These are phyloP conservation scores for Kryphioiulus occultus DNA, from an alignment of 2,888 invertebrate species.

Conservation along the genomic window DNA sequence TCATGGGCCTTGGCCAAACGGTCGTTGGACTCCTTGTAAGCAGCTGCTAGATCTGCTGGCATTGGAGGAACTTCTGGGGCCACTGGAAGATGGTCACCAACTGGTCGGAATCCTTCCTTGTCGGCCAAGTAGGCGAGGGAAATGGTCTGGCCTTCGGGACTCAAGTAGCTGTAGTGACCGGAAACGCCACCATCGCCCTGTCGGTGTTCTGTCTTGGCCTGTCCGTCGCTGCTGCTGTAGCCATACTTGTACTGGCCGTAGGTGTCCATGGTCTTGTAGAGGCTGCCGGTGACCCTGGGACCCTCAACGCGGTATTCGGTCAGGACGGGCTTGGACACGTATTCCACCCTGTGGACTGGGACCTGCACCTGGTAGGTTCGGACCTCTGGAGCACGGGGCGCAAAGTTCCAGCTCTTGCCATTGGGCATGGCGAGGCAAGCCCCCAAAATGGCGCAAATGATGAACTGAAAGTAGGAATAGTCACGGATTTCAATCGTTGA, in stretches of 20 bases:
- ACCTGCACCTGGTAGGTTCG: background rate
- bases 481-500: background rate
- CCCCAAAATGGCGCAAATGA: constrained; percentile 19
- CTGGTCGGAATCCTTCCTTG: constrained; percentile 64
- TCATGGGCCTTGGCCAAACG: constrained; percentile 46
- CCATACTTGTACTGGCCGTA: constrained; percentile 75
- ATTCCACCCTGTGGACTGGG: background rate
- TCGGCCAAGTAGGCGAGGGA: constrained; percentile 71
- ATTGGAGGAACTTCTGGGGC: constrained; percentile 39
- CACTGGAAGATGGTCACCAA: constrained; percentile 53
- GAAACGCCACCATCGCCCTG: constrained; percentile 72
- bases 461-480: background rate
- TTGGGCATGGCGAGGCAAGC: constrained; percentile 1
- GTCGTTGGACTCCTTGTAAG: constrained; percentile 69
- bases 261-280: constrained; percentile 74
- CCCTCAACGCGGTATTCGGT: background rate
- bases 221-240: constrained; percentile 73
- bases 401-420: background rate
- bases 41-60: constrained; percentile 70
- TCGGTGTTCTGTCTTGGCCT: constrained; percentile 76
- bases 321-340: background rate
- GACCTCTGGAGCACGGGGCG: constrained; percentile 7
- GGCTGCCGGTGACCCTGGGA: constrained; percentile 58
- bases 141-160: constrained; percentile 69
- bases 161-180: constrained; percentile 75